Conservation (phyloP, 2,888 invertebrate genomes). For the Hirtodrosophila duncani region DNA sequence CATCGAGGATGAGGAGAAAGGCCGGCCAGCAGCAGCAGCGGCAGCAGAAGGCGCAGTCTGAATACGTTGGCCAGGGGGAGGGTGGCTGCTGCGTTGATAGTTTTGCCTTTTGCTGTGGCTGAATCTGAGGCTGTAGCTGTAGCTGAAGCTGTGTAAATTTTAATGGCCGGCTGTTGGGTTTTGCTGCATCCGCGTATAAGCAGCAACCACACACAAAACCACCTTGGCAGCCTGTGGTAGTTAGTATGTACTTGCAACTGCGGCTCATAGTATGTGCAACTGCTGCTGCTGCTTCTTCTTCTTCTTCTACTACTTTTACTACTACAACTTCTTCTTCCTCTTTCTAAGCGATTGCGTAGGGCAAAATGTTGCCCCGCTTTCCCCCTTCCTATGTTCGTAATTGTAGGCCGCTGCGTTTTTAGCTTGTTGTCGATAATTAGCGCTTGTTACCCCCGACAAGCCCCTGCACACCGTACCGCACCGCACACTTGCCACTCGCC, state of each 20-base stretch:
- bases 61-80: not conserved
- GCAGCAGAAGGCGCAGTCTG: constrained; percentile 37
- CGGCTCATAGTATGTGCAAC: constrained; percentile 2
- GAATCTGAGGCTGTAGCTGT: constrained; percentile 21
- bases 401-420: constrained; percentile 71
- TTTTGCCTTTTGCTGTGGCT: constrained; percentile 22
- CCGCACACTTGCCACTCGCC: constrained; percentile 1
- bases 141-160: constrained; percentile 61
- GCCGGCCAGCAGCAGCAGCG: constrained; percentile 43
- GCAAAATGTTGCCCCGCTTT: too few species aligned
- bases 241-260: not conserved
- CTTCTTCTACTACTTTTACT: constrained; percentile 13
- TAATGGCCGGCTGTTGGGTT: constrained; percentile 52
- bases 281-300: constrained; percentile 13
- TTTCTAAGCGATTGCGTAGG: too few species aligned
- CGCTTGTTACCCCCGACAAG: constrained; percentile 64
- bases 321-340: constrained; percentile 16
- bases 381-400: constrained; percentile 62
- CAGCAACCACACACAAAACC: not conserved
- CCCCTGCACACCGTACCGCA: constrained; percentile 24
- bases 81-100: constrained; percentile 37
- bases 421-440: constrained; percentile 72
- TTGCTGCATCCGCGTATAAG: constrained; percentile 46
- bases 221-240: not conserved
- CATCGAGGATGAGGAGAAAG: constrained; percentile 71